Evolutionary conservation across 2,797 vertebrate genomes (phyloP), one percentile per base, ranked within the genome.

Genomic region (Synanceia verrucosa): DNA sequence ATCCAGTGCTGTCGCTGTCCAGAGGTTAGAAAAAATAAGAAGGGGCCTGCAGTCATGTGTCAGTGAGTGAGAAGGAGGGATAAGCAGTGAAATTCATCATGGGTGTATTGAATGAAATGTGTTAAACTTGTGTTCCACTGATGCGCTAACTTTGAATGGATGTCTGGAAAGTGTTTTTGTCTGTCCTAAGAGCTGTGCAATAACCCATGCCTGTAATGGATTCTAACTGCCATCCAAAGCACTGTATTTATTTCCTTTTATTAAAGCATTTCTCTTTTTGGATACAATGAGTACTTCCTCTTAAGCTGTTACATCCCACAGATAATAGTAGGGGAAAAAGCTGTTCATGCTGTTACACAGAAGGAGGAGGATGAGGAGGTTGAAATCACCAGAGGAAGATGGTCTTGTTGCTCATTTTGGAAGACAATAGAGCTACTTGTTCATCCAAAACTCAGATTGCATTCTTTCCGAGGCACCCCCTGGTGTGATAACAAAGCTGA

Each of bases 221-320:
- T 87, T 90, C 83, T 82, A 89, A 93, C 92, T 94, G 92, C 93
- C 92, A 93, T 91, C 83, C 84, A 85, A 92, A 92, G 85, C 89
- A 90, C 79, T 93, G 88, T 93, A 93, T 94, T 94, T 91, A 88
- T 92, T 92, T 93, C 71, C 76, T 91, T 92, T 93, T 92, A 94
- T 90, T 93, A 94, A 94, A 91, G 67, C 74, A 65, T 90, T 90
- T 89, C 61, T 73, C n/a, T 74, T 86, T 90, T 93, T 88, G 88
- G 83, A 72, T 67, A 78, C 62, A 58, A 39, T 29, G 62, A 59
- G 26, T 65, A 19, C 44, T 63, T 57, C 52, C 76, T 51, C 8
- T 65, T 23, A 8, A 19, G 77, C 31, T 58, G 44, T 78, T 64
- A 16, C 16, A 36, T 76, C 56, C 50, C 19, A 47, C 19, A 11